Percentiles rank a stretch among this genome's conserved stretches.
Conservation (phyloP, 2,888 invertebrate genomes). For the Coleophora flavipennella region DNA sequence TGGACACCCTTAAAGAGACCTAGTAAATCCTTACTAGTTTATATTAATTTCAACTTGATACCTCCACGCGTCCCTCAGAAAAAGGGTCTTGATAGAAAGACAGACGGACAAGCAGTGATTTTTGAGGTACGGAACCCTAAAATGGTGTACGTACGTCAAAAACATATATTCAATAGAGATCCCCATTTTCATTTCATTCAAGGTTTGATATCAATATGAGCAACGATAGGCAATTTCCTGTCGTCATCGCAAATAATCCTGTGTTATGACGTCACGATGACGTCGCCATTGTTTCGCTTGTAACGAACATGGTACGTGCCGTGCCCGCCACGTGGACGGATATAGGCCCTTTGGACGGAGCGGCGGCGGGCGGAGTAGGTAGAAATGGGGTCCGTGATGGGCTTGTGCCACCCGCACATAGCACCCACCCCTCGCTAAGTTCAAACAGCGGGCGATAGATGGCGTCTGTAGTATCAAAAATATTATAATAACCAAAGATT, state of each 20-base stretch:
- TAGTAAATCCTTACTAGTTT: too few species aligned
- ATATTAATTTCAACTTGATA: too few species aligned
- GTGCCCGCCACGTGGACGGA: conserved; percentile 61
- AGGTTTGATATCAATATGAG: neutral
- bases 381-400: too few species aligned
- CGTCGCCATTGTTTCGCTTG: conserved; percentile 22
- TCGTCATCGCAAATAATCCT: conserved; percentile 45
- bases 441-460: conserved; percentile 28
- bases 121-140: too few species aligned
- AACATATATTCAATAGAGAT: neutral
- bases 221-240: conserved; percentile 59
- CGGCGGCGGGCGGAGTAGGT: too few species aligned
- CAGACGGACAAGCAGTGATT: too few species aligned
- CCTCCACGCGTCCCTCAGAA: too few species aligned
- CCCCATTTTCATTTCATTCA: neutral
- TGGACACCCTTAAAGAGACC: too few species aligned
- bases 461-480: conserved; percentile 28
- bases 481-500: too few species aligned
- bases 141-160: too few species aligned
- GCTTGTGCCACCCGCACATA: too few species aligned
- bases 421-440: conserved; percentile 12
- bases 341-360: conserved; percentile 40
- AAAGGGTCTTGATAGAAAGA: too few species aligned
- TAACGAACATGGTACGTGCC: conserved; percentile 41
- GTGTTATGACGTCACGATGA: conserved; percentile 53